Base-by-base conservation (phyloP, 2,888 invertebrate genomes). In the Nemotelus pantherinus region DNA sequence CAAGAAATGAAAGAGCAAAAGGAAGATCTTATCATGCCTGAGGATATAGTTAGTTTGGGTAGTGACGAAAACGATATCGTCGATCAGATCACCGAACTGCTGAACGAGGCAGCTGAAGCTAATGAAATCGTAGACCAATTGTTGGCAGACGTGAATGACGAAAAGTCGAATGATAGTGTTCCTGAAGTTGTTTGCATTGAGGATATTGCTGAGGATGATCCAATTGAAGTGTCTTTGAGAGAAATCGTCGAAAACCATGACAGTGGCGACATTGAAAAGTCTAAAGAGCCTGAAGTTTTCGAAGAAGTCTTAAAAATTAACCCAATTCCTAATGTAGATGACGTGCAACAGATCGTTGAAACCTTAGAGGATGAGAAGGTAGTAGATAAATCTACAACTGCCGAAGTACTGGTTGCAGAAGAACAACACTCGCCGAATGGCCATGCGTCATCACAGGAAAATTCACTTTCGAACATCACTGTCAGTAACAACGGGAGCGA, bases 41-140 rank as follows among this genome's bases (percentile, higher is more conserved):
- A 75, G 25, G 68, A 78, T 45, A 39, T 65, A 47, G 10, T 63
- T 10, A 76, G 64, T 6, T 9, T 60, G 43, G 50, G 58, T 3
- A 76, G 57, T 45, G 57, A 53, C 45, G 70, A 76, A 50, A n/a
- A 55, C 41, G 63, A 50, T 47, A 65, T 74, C 67, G 70, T 77
- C 47, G 77, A 67, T 60, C 77, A 60, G n/a, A 39, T 70, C 39
- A 55, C 72, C 44, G 77, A 77, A 64, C 44, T 77, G 0, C 39
- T 72, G 7, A 72, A 60, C 48, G 74, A 74, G 44, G 50, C 60
- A 3, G 44, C 25, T 5, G 74, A 74, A 47, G 47, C 50, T 3
- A 60, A 47, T 48, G 74, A 74, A 7, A 9, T 74, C 48, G 60
- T 45, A 3, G 57, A 71, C n/a, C 71, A 71, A 10, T 9, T 74